phyloP scores from a whole-genome alignment of 1,140 invertebrate species.

The Leptopilina clavipes region DNA sequence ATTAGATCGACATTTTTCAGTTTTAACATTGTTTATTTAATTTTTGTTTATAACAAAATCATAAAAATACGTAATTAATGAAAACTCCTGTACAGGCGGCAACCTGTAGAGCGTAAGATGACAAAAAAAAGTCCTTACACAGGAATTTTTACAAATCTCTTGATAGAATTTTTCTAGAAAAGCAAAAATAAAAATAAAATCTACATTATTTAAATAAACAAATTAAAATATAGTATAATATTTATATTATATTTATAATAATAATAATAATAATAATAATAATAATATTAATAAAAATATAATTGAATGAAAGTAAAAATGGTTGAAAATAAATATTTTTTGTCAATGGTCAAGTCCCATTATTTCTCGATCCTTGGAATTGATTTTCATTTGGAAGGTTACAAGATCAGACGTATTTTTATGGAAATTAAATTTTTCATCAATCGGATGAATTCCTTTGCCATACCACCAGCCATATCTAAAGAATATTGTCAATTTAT shows the following conservation, averaged over 20 bases:
- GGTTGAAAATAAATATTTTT: not conserved
- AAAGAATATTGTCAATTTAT: constrained; percentile 33
- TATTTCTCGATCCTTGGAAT: constrained; percentile 61
- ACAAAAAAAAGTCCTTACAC: not conserved
- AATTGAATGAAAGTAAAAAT: not conserved
- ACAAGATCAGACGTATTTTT: constrained; percentile 66
- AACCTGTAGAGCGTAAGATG: not conserved
- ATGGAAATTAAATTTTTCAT: constrained; percentile 62
- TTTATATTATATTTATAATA: too few species aligned
- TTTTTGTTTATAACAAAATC: not conserved
- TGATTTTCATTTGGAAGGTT: constrained; percentile 62
- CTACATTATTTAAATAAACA: too few species aligned
- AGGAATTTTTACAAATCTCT: not conserved
- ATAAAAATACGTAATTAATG: not conserved
- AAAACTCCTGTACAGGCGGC: not conserved
- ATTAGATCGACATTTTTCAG: not conserved
- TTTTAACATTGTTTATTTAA: not conserved
- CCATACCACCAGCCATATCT: constrained; percentile 71
- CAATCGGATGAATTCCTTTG: constrained; percentile 58
- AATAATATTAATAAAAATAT: too few species aligned
- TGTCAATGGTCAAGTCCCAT: constrained; percentile 49
- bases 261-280: too few species aligned
- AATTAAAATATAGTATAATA: too few species aligned
- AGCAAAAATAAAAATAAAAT: too few species aligned
- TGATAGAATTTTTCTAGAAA: too few species aligned